Conservation (phyloP, 1,140 invertebrate genomes). For the Spodoptera frugiperda region DNA sequence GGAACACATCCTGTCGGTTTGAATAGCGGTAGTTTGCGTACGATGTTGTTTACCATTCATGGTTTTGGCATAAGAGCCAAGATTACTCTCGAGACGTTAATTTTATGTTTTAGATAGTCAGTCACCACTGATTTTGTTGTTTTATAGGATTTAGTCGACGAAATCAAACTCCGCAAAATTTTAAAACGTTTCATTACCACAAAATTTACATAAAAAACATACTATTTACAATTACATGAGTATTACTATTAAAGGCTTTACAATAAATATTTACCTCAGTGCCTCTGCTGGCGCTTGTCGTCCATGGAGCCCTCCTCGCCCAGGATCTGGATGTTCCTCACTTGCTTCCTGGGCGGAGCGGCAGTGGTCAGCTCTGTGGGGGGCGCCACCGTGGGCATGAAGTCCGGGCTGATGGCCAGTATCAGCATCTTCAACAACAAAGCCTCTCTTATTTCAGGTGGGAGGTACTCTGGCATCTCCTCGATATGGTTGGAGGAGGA, state of each 20-base stretch:
- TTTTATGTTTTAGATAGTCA: too few relatives aligned
- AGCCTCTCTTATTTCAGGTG: constrained; percentile 89
- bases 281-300: constrained; percentile 63
- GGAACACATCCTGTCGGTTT: constrained; percentile 8
- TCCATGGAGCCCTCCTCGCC: constrained; percentile 83
- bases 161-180: constrained; percentile 49
- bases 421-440: constrained; percentile 90
- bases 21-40: neutral
- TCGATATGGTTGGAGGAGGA: constrained; percentile 85
- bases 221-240: constrained; percentile 63
- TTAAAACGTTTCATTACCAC: constrained; percentile 49
- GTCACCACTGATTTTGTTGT: too few relatives aligned
- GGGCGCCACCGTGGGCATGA: constrained; percentile 77
- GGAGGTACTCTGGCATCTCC: constrained; percentile 88
- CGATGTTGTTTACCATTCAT: too few relatives aligned
- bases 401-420: constrained; percentile 89
- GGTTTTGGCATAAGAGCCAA: too few relatives aligned
- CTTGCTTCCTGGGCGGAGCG: constrained; percentile 82
- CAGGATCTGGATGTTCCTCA: constrained; percentile 88
- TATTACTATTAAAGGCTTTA: constrained; percentile 51
- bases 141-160: neutral
- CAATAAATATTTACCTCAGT: constrained; percentile 60
- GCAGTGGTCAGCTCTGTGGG: constrained; percentile 78
- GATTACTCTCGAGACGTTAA: too few relatives aligned
- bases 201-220: constrained; percentile 53